These are phyloP conservation scores for Sphenodon punctatus DNA, from an alignment of 2,797 vertebrate genomes.

Conservation along the genomic window DNA sequence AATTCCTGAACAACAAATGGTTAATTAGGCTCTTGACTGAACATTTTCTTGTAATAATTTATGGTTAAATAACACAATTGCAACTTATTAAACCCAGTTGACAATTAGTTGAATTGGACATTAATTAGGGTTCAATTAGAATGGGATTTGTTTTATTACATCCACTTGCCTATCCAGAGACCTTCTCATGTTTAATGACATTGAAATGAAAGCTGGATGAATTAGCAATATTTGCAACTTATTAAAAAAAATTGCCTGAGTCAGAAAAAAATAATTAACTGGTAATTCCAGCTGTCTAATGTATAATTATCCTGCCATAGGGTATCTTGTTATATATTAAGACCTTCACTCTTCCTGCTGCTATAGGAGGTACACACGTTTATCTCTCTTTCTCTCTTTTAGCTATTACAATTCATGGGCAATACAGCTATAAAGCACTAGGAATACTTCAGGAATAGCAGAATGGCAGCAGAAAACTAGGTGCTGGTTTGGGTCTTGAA, in stretches of 20 bases:
- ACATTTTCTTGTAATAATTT: background rate
- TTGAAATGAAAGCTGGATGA: constrained; percentile 35
- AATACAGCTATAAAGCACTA: background rate
- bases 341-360: background rate
- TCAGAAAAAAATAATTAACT: constrained; percentile 27
- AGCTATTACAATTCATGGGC: background rate
- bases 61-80: constrained; percentile 10
- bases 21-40: background rate
- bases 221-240: constrained; percentile 39
- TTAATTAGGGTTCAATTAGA: constrained; percentile 60
- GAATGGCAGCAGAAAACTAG: background rate
- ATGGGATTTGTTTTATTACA: constrained; percentile 44
- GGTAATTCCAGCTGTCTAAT: background rate
- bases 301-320: background rate
- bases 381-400: background rate
- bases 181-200: constrained; percentile 45
- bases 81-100: constrained; percentile 49
- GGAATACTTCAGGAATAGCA: background rate
- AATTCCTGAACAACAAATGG: background rate
- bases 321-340: background rate
- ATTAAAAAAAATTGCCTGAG: background rate
- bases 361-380: background rate
- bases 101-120: constrained; percentile 56
- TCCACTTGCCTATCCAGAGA: constrained; percentile 50
- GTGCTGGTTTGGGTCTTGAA: too few relatives aligned